Base-by-base conservation (phyloP, 1,140 invertebrate genomes). In the Drosophila bipectinata region DNA sequence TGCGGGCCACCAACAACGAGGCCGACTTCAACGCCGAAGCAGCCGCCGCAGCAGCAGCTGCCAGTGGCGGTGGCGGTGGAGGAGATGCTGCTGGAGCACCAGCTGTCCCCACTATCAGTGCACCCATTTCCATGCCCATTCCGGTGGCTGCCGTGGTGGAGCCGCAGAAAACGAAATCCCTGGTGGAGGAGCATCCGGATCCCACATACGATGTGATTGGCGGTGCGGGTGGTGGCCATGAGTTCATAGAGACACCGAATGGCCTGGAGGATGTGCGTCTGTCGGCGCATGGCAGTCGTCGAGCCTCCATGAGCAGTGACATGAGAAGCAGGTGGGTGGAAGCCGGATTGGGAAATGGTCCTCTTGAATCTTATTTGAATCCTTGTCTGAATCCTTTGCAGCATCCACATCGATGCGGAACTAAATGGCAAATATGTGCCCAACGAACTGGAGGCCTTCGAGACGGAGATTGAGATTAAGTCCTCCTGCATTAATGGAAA, bases 1-100 rank as follows among this genome's bases (percentile, higher is more conserved):
- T 98, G 67, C 97, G 97, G 92, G 98, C 98, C 7, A 98, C 97
- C 21, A 94, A 91, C 52, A 91, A 91, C 32, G 91, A 92, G 68
- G 58, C 75, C 18, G 89, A 91, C 15, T 91, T 78, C 77, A 92
- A 95, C 93, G 95, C 87, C 1, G 81, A 67, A 2, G 56, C 63
- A 12, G 15, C 75, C 1, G 37, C 64, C 4, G 56, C 62, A 9
- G 44, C 44, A 24, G 44, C 41, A 15, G 41, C 41, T 15, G 14
- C 41, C 14, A 14, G 4, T 41, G n/a, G 5, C n/a, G n/a, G 39
- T 1, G 60, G 51, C 30, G 78, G 55, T 14, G 72, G 61, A n/a
- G 72, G 64, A 8, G 74, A 83, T 0, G 45, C 63, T 1, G n/a
- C 57, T 7, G 48, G 45, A 21, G 21, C 21, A 4, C 14, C 58